Base-by-base conservation (phyloP, 2,113 vertebrate species). In the Saimiri boliviensis region DNA sequence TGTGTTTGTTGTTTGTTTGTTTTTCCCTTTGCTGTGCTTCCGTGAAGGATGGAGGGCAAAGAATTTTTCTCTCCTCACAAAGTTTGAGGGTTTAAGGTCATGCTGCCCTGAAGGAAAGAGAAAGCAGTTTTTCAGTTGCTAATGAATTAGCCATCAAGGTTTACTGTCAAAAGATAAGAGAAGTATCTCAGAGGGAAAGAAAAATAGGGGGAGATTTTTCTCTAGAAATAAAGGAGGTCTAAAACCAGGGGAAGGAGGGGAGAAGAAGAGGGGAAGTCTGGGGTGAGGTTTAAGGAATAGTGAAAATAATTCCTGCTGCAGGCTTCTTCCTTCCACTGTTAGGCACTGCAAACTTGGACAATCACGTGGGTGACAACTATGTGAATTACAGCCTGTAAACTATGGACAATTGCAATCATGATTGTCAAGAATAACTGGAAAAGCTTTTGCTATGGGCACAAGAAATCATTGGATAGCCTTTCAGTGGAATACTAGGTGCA, bases 11-110 rank as follows among this genome's bases (percentile, higher is more conserved):
- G 21, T 82, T 80, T 37, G n/a, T 21, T 25, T 79, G n/a, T 73
- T 58, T 71, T 94, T 95, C 90, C 27, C 35, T 94, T 95, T 95
- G 60, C 83, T 91, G 85, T 89, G 63, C 56, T 42, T 10, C 79
- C 80, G 71, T 60, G 71, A 54, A 86, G 56, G n/a, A 52, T 13
- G 12, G n/a, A 68, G 14, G 30, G 68, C 89, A 90, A 92, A 96
- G 95, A 54, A 83, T 58, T 49, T 77, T 35, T n/a, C 35, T 70
- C 27, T 63, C 27, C 27, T n/a, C n/a, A 37, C 4, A 37, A 79
- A 83, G 32, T 88, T 47, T 89, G 52, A 84, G 35, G 80, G 45
- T 92, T 89, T 45, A 54, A 85, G 54, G 21, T n/a, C 30, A 3
- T 40, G 12, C 12, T n/a, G 45, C 42, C 5, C n/a, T 47, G 71